Base-by-base conservation (phyloP, 2,113 vertebrate genomes). In the Vanacampus margaritifer region DNA sequence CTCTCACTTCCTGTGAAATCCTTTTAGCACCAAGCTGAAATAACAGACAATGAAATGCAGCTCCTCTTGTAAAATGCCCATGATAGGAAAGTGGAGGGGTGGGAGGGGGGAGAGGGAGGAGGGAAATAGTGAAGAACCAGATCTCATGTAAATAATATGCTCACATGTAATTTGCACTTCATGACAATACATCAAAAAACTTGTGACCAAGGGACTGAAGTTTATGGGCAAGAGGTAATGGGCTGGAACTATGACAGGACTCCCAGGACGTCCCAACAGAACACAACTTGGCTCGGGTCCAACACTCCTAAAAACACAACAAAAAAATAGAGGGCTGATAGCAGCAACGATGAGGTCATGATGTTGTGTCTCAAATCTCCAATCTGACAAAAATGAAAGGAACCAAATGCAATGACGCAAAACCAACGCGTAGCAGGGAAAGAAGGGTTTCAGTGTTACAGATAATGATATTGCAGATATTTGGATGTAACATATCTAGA, bases 211-310 rank as follows among this genome's bases (percentile, higher is more conserved):
- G 77, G 70, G 69, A 69, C 50, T 28, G 61, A 46, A 36, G 58
- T 59, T 46, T 69, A 80, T 79, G 67, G 68, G 64, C 65, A 77
- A 67, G 74, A 69, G 68, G 69, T 61, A 79, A 53, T 35, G 74
- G 28, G 70, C 64, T 76, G 71, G 82, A 83, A 84, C 78, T 76
- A 64, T 82, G 76, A 75, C 67, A 65, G 71, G 76, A 81, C 69
- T 72, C 64, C 75, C 23, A n/a, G 36, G 26, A 43, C 6, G 58
- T 80, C 75, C 75, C 75, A 35, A 43, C 71, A 74, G 79, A 72
- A 66, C 58, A 9, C 36, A 71, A 67, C 45, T 74, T 86, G 83
- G 79, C 76, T 67, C 63, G 23, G 67, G 72, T 79, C 86, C 84
- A 84, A 66, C 41, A 6, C 67, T 71, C 58, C 57, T 79, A 67